A percentile compares a stretch with the other conserved stretches of the same genome.
Conservation (phyloP, 23 tunicate genomes). For the Oikopleura albicans region DNA sequence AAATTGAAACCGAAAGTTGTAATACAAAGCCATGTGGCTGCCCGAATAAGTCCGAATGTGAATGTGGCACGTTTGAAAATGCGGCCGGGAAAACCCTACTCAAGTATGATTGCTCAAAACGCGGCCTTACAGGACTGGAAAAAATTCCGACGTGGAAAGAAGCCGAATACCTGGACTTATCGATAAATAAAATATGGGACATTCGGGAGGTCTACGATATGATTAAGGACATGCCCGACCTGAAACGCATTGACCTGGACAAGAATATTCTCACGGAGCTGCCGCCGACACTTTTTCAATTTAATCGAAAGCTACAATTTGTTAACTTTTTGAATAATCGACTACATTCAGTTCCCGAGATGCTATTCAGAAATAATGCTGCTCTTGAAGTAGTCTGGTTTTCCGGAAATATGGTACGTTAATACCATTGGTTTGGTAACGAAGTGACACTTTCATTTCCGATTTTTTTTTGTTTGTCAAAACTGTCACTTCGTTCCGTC, state of each 20-base stretch:
- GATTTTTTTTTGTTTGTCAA: no score
- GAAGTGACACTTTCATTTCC: no score
- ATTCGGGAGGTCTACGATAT: not conserved
- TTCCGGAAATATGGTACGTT: not conserved
- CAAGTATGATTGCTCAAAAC: not conserved
- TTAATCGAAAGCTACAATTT: not conserved
- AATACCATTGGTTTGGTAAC: no score
- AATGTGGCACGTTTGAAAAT: not conserved
- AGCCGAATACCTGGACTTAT: not conserved
- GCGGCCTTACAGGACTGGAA: not conserved
- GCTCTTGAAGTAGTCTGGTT: not conserved
- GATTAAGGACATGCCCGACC: not conserved
- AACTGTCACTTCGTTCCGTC: no score
- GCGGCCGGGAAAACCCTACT: not conserved
- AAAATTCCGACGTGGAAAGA: not conserved
- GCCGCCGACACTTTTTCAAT: not conserved
- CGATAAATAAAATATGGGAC: not conserved
- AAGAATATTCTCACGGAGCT: not conserved
- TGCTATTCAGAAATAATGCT: not conserved
- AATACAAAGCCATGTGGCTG: not conserved
- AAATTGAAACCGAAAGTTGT: not conserved
- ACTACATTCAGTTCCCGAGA: not conserved
- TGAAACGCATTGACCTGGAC: not conserved
- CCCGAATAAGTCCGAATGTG: not conserved
- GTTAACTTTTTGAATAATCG: not conserved